Evolutionary conservation across 2,888 invertebrate genomes (phyloP), one percentile per base, ranked within the genome.

Genomic region (Vesta saturnalis): DNA sequence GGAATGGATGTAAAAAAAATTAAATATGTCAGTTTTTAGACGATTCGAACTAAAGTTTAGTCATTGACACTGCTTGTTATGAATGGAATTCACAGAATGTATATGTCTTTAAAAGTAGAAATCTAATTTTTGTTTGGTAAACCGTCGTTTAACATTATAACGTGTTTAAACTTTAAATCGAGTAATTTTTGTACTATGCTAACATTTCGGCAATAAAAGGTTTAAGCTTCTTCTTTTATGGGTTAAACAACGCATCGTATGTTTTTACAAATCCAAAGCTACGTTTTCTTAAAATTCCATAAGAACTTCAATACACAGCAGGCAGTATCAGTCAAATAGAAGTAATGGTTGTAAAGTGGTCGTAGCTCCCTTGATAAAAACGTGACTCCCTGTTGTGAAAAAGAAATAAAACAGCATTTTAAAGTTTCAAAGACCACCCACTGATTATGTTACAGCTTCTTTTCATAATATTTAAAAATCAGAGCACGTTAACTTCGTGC

Each of bases 361-460:
- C 60, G 49, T 62, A 16, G 46, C 47, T 46, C 52, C 52, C 39
- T 58, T 14, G 57, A 61, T 59, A 68, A 68, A 68, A 59, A 68
- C 19, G 63, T 23, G 60, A 59, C 57, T 46, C 60, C 68, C 60
- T 49, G 55, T 49, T 43, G 68, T 23, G 68, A 43, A 59, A 62
- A 35, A 43, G 63, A 39, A 68, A 60, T 59, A 68, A 68, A 56
- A 55, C 8, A 49, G 59, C 68, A 64, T 68, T 56, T 60, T 18
- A 56, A 60, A 68, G 47, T 68, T 68, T 54, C 23, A 60, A 18
- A 63, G 67, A 68, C 68, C 68, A 68, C 68, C 63, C 68, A 63
- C 46, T 47, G 67, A 19, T 59, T 16, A 58, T 23, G 46, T 60
- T 60, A 66, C 60, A 64, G 68, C 68, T 64, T 68, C 64, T 64